Evolutionary conservation across 2,888 invertebrate species (phyloP), one percentile per base, ranked within the genome.

Genomic region (Conistra vaccinii): DNA sequence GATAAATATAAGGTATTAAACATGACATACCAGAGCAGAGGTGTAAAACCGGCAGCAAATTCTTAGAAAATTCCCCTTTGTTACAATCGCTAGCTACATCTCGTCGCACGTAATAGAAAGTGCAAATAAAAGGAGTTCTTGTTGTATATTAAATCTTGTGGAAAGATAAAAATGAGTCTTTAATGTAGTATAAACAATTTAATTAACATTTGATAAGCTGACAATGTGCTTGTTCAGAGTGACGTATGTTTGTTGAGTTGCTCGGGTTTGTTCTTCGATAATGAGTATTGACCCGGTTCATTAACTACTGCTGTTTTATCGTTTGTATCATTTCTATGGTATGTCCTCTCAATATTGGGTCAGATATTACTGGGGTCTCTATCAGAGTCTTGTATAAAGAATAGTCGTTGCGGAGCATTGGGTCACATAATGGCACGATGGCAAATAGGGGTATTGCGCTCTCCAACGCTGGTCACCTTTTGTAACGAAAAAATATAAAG

Each of bases 261-360:
- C 83, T 71, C 53, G 73, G 69, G 86, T 85, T 84, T 87, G 86
- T 87, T 81, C 78, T 76, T 76, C 77, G 86, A 87, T 87, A 84
- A 65, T 81, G 74, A 71, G 67, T 79, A 77, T 75, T 87, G 86
- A 82, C 84, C 73, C 70, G 76, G 66, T 78, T 80, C 81, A 84
- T 85, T 81, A 74, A 81, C 73, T 81, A 71, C 63, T 76, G 61
- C 69, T 65, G 82, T 80, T 79, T 87, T 85, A 86, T 80, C 83
- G 65, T 69, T 58, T 72, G 72, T 85, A 84, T 84, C 55, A 85
- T 76, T 76, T 81, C 76, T 82, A 84, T 80, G 85, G 82, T 72
- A 69, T 81, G 82, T 53, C 62, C 57, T 81, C 69, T 81, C 69
- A 57, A 72, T 67, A 73, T 61, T 69, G 55, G 62, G 23, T 48